Percentiles rank a stretch among this genome's conserved stretches.
These are phyloP conservation scores for Flexamia atlantica DNA, from an alignment of 2,888 invertebrate species.

Conservation along the genomic window DNA sequence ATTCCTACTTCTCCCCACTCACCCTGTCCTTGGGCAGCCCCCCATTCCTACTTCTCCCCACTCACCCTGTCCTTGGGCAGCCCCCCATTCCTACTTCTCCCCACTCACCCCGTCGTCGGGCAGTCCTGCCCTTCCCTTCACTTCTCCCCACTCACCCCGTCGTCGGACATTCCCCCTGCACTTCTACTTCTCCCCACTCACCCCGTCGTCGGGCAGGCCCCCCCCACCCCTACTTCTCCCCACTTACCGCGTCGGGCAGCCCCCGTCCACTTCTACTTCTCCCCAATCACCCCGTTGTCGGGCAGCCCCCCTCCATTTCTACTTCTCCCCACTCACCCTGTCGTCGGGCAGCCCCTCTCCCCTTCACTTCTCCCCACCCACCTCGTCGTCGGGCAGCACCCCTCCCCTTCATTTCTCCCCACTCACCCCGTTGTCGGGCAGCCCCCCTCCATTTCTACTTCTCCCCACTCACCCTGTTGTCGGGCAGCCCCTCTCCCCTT, in stretches of 20 bases:
- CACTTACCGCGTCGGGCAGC: slow-evolving; percentile 78
- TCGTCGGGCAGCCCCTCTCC: slow-evolving; percentile 77
- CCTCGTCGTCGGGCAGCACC: slow-evolving; percentile 86
- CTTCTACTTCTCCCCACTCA: slow-evolving; percentile 72
- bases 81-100: too few relatives aligned
- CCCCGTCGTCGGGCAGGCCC: slow-evolving; percentile 78
- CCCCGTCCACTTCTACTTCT: slow-evolving; percentile 81
- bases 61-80: too few relatives aligned
- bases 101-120: slow-evolving; percentile 77
- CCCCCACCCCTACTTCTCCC: slow-evolving; percentile 72
- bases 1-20: slow-evolving; percentile 69
- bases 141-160: slow-evolving; percentile 89
- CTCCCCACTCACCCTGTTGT: slow-evolving; percentile 88
- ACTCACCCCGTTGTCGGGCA: slow-evolving; percentile 78
- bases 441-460: slow-evolving; percentile 82
- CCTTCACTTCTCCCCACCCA: slow-evolving; percentile 89
- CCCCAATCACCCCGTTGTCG: slow-evolving; percentile 90
- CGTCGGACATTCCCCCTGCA: slow-evolving; percentile 80
- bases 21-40: slow-evolving; percentile 79
- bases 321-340: slow-evolving; percentile 74
- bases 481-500: too few relatives aligned
- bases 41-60: slow-evolving; percentile 80
- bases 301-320: too few relatives aligned
- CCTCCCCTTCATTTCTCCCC: neutral
- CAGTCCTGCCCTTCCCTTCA: slow-evolving; percentile 79